Evolutionary conservation across 2,113 vertebrate genomes (phyloP), one percentile per base, ranked within the genome.

Genomic region (Salvelinus fontinalis): DNA sequence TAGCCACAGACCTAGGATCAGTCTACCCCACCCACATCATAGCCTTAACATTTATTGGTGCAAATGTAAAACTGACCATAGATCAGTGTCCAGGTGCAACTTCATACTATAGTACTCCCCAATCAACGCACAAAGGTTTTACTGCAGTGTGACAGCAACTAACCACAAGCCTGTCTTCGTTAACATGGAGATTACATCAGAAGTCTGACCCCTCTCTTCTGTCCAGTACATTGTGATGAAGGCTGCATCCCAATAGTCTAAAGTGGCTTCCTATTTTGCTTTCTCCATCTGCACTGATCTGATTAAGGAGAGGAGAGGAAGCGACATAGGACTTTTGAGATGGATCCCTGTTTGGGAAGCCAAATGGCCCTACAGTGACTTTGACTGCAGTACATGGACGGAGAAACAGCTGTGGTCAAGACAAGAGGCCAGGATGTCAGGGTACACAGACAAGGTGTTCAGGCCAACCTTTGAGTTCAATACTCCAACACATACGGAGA

Each of bases 401-500:
- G 60, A 66, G 39, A 24, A 44, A 74, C 26, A 71, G 54, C 26
- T 27, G 8, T 44, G 16, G 16, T 18, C 51, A 54, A 54, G 51
- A 44, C 39, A 54, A 44, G 39, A 44, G 39, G 39, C 39, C 51
- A 18, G 12, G 16, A 18, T 18, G 16, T 18, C 51, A 54, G 51
- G 51, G 51, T 54, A 80, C 67, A 83, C 71, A 75, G 44, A 82
- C 44, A 69, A 84, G 72, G 70, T 73, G 70, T 59, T 88, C 71
- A 75, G 80, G 80, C 83, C 70, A 1, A 85, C 85, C 74, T 70
- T 29, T 39, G 31, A n/a, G 29, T 34, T 9, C 16, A 80, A 54
- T 54, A 70, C 57, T 71, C 57, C 74, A 77, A 44, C 39, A 44
- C 39, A 44, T 44, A 9, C 2, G 2, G 39, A 44, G 39, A 44